Conservation (phyloP, 2,888 invertebrate species). For the Heteromurus nitidus region DNA sequence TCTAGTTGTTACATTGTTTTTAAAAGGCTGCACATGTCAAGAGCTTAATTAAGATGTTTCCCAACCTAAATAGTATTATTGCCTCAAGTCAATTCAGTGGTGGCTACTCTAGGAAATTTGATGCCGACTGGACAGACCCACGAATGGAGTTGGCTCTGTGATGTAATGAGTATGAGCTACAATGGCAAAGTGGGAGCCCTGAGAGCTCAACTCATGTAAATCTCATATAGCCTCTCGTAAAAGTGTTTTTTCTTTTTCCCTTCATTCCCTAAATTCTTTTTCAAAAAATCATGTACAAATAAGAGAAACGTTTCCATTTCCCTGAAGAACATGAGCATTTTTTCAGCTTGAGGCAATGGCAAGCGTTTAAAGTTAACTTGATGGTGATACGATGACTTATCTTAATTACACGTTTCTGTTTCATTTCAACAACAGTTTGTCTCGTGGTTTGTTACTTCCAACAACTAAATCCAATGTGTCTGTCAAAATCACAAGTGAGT, state of each 20-base stretch:
- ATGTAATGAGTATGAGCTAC: neutral
- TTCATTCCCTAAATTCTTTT: no score
- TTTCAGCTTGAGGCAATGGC: slow-evolving; percentile 43
- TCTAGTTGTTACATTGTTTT: neutral
- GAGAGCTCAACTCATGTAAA: neutral
- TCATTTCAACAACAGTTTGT: slow-evolving; percentile 65
- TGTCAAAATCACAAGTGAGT: neutral
- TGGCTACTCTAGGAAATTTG: slow-evolving; percentile 18
- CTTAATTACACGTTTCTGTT: slow-evolving; percentile 73
- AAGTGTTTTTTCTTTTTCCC: no score
- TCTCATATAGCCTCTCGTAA: no score
- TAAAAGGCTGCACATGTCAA: slow-evolving; percentile 21
- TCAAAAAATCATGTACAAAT: neutral
- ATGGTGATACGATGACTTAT: slow-evolving; percentile 69
- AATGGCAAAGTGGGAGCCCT: neutral
- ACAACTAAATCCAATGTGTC: slow-evolving; percentile 32
- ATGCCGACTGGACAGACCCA: slow-evolving; percentile 13
- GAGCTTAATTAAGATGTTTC: slow-evolving; percentile 51
- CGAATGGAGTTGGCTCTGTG: neutral
- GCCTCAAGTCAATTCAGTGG: neutral
- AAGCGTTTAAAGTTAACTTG: slow-evolving; percentile 4
- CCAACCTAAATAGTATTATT: no score
- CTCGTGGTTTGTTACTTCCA: slow-evolving; percentile 52
- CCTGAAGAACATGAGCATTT: neutral
- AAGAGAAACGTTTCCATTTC: no score